These are phyloP conservation scores for Monochamus saltuarius DNA, from an alignment of 1,140 invertebrate genomes.

Conservation along the genomic window DNA sequence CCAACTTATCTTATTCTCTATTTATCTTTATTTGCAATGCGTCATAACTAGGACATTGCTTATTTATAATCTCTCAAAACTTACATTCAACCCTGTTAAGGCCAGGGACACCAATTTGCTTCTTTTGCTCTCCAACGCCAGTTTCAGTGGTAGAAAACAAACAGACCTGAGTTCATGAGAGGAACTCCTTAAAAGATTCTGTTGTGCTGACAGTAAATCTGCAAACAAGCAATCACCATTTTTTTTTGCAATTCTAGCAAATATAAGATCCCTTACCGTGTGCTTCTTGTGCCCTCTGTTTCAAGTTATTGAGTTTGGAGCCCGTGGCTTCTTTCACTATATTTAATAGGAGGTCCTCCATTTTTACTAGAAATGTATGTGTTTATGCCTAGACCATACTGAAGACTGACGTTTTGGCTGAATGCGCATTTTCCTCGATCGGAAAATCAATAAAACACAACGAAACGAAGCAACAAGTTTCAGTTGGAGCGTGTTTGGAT, in stretches of 20 bases:
- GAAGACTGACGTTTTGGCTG: constrained; percentile 18
- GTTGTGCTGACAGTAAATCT: constrained; percentile 83
- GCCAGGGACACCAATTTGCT: constrained; percentile 80
- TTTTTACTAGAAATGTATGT: constrained; percentile 47
- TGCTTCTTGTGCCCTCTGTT: constrained; percentile 77
- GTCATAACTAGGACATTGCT: not conserved
- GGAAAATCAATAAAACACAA: constrained; percentile 29
- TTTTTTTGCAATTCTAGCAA: too few species aligned
- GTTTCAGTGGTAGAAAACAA: constrained; percentile 78
- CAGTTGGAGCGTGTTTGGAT: constrained; percentile 2
- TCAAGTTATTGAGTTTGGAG: constrained; percentile 68
- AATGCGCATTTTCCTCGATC: constrained; percentile 20
- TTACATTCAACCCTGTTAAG: constrained; percentile 81
- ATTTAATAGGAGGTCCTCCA: constrained; percentile 81
- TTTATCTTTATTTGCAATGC: constrained; percentile 9
- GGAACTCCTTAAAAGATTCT: constrained; percentile 70
- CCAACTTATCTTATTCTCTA: not conserved
- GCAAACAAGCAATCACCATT: constrained; percentile 33
- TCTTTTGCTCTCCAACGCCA: constrained; percentile 83
- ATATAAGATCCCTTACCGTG: constrained; percentile 60
- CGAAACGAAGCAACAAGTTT: constrained; percentile 13
- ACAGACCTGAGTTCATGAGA: constrained; percentile 80
- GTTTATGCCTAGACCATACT: constrained; percentile 29
- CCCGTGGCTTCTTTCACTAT: constrained; percentile 75
- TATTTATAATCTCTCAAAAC: constrained; percentile 42